Percentiles rank a stretch among this genome's conserved stretches.
phyloP scores from a whole-genome alignment of 2,888 invertebrate genomes.

The Morpho deidamia region DNA sequence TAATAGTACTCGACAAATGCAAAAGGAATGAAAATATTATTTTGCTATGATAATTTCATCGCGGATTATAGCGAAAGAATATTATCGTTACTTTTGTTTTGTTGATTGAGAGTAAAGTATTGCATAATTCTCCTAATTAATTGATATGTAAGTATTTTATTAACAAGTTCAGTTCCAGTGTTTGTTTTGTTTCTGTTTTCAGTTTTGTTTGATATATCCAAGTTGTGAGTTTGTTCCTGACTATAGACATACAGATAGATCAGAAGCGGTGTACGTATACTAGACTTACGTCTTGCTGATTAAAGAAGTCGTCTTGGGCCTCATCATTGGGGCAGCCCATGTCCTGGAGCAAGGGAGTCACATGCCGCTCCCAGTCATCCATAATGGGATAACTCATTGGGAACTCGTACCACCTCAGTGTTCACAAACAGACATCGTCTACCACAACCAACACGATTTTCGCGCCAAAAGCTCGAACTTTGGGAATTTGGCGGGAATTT shows the following conservation, averaged over 20 bases:
- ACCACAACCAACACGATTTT: conserved; percentile 49
- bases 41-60: no score
- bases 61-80: no score
- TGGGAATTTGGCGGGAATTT: conserved; percentile 36
- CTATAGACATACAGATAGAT: neutral
- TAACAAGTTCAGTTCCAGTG: no score
- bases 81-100: no score
- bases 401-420: conserved; percentile 32
- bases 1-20: no score
- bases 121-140: no score
- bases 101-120: no score
- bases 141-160: no score
- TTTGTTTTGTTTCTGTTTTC: no score
- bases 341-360: conserved; percentile 77
- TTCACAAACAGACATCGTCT: conserved; percentile 52
- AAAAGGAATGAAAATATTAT: no score
- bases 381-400: conserved; percentile 43
- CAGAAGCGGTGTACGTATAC: neutral
- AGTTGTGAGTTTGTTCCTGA: no score
- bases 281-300: conserved; percentile 77
- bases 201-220: no score
- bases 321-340: conserved; percentile 76
- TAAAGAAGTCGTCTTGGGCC: conserved; percentile 78
- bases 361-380: conserved; percentile 81
- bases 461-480: conserved; percentile 59